Evolutionary conservation across 2,113 vertebrate genomes (phyloP).

Genomic region (Plecotus auritus): DNA sequence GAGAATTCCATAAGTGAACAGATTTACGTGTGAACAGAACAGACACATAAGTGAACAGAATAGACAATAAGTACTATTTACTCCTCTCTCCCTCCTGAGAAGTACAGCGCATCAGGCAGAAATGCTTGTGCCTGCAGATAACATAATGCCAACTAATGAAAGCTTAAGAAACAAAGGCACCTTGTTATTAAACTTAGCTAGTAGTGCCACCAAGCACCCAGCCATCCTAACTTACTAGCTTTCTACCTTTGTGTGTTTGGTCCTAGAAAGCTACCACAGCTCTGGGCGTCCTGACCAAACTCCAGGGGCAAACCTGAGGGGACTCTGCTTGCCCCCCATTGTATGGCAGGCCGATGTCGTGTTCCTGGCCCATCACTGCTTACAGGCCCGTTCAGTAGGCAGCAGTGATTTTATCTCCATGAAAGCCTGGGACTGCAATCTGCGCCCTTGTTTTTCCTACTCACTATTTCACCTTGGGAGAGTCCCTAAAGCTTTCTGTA

Average conservation of each 20-base stretch:
- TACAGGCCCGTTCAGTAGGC: not conserved
- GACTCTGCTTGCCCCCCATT: not conserved
- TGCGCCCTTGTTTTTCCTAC: not conserved
- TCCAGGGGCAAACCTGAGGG: not conserved
- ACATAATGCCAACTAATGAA: not conserved
- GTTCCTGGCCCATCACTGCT: not conserved
- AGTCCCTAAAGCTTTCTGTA: not conserved
- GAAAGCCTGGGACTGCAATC: not conserved
- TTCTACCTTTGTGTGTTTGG: not conserved
- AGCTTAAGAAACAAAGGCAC: not conserved
- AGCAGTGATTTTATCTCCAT: not conserved
- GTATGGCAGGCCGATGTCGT: not conserved
- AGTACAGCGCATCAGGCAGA: not conserved
- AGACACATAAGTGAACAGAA: too few relatives aligned
- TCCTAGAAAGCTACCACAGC: not conserved
- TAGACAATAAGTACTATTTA: not conserved
- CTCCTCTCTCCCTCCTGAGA: not conserved
- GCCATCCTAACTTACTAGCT: not conserved
- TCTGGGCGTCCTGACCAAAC: not conserved
- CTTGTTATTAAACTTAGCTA: not conserved
- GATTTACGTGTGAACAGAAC: too few relatives aligned
- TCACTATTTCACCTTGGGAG: not conserved
- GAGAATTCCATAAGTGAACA: not conserved
- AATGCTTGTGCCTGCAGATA: not conserved
- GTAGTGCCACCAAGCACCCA: not conserved